Base-by-base conservation (phyloP, 2,797 vertebrate species). In the Zenarchopterus dispar region DNA sequence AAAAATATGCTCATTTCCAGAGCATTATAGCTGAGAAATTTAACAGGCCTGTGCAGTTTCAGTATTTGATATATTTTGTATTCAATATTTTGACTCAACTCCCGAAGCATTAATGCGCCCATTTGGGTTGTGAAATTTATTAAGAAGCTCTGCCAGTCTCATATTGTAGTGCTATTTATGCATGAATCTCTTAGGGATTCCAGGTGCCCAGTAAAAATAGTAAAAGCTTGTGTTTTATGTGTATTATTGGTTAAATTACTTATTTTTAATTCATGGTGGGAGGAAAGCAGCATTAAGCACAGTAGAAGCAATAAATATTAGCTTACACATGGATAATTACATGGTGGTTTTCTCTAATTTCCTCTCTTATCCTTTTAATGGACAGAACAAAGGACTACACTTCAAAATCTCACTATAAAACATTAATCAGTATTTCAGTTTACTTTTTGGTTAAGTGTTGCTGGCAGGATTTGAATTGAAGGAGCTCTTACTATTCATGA, bases 31-130 rank as follows among this genome's bases (percentile, higher is more conserved):
- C 18, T 48, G 31, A 19, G 2, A 28, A 42, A 74, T 61, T 33
- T 21, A 48, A 76, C 36, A 46, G 48, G 15, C 41, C 73, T 26
- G 17, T 58, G 21, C 55, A 36, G 21, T 62, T 74, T 78, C 6
- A 8, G 39, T 13, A 24, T 36, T 44, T 43, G 5, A 71, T 56
- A n/a, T 75, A 67, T 70, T 72, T 65, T 18, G 43, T 60, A 33
- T 43, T 46, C 11, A 15, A 24, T 7, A 16, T 56, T 65, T 79
- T 49, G 57, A 43, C 65, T 54, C 26, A 46, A 50, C 55, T 67
- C 36, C 18, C 24, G 46, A 55, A 59, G 39, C 71, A 56, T 67
- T 77, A 77, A 73, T 68, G 76, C 41, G 58, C 48, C 75, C 67
- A 62, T 68, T 80, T 67, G 23, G 48, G 61, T 22, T 11, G 2